These are phyloP conservation scores for Suricata suricatta DNA, from an alignment of 2,113 vertebrate species.

Conservation along the genomic window DNA sequence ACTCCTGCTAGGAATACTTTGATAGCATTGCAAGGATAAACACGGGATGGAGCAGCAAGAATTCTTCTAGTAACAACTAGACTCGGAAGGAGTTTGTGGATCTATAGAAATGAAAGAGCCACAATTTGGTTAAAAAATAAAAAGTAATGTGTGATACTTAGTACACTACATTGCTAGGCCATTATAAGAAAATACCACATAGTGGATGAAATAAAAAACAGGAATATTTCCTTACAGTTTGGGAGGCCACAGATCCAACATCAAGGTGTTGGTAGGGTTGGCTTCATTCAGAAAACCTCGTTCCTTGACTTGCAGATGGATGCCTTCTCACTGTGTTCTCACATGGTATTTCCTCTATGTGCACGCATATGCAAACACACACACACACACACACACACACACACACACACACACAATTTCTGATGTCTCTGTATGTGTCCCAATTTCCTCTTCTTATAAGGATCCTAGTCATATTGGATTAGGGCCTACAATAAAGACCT, in stretches of 20 bases:
- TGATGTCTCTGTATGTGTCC: neutral
- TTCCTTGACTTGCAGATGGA: neutral
- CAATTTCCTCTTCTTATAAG: neutral
- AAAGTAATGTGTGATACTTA: neutral
- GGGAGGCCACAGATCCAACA: neutral
- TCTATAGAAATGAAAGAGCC: neutral
- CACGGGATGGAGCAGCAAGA: neutral
- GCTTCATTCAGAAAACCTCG: neutral
- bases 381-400: neutral
- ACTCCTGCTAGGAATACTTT: neutral
- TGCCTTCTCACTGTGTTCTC: neutral
- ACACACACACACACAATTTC: neutral
- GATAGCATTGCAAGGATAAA: neutral
- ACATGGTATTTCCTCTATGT: neutral
- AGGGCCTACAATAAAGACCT: neutral
- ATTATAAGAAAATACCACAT: neutral
- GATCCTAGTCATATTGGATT: neutral
- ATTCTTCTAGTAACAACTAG: neutral
- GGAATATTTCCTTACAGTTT: neutral
- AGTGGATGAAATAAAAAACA: neutral
- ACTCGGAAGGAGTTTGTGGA: neutral
- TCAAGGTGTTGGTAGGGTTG: neutral
- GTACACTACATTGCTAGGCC: neutral
- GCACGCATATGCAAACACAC: rapidly evolving
- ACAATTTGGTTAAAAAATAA: neutral